A percentile compares a stretch with the other conserved stretches of the same genome.
Conservation (phyloP, 2,113 vertebrate species). For the Xyliphius kryptos region DNA sequence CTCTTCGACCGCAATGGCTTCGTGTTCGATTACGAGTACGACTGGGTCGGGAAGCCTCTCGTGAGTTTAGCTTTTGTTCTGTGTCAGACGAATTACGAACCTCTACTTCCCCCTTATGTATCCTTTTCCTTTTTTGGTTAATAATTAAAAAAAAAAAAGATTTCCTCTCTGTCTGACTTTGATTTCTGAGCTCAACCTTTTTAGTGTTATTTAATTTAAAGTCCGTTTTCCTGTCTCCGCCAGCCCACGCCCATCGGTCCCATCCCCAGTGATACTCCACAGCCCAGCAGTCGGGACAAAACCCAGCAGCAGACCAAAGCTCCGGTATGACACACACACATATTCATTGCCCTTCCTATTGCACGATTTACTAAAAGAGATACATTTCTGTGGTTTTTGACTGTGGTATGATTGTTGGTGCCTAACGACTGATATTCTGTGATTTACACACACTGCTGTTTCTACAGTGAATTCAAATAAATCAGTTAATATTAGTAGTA, state of each 20-base stretch:
- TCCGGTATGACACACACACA: constrained; percentile 69
- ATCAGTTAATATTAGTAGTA: too few relatives aligned
- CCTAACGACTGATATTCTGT: too few relatives aligned
- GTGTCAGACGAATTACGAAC: too few relatives aligned
- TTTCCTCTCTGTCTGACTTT: not conserved
- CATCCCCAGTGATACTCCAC: constrained; percentile 82
- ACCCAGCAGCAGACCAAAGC: constrained; percentile 88
- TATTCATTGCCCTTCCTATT: not conserved
- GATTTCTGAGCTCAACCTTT: not conserved
- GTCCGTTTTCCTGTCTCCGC: constrained; percentile 4
- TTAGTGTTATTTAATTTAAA: not conserved
- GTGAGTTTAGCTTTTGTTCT: constrained; percentile 63
- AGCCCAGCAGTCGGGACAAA: constrained; percentile 83
- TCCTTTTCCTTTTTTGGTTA: not conserved
- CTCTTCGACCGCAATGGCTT: constrained; percentile 88
- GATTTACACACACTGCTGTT: too few relatives aligned
- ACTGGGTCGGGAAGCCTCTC: constrained; percentile 95
- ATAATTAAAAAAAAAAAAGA: too few relatives aligned
- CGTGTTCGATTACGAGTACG: constrained; percentile 94
- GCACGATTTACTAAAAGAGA: too few relatives aligned
- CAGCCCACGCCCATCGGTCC: constrained; percentile 93
- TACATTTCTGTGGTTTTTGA: too few relatives aligned
- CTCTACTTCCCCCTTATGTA: not conserved
- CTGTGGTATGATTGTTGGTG: too few relatives aligned
- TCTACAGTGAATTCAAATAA: too few relatives aligned